Base-by-base conservation (phyloP, 2,888 invertebrate species). In the Ecliptopera silaceata region DNA sequence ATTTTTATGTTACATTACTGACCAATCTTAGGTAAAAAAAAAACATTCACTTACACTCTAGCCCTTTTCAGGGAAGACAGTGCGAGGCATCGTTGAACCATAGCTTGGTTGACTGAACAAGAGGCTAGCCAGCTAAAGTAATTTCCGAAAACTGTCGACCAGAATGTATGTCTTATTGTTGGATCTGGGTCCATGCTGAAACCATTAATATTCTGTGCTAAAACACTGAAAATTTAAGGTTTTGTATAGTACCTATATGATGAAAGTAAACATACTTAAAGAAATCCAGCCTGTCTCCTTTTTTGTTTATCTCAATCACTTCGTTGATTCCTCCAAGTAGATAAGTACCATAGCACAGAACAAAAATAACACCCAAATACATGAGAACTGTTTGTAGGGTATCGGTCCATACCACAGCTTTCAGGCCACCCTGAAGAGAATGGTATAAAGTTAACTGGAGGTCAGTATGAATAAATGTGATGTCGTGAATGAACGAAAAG, bases 41-140 rank as follows among this genome's bases (percentile, higher is more conserved):
- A 26, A 26, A 29, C 41, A 18, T 17, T 49, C 17, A 88, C 93
- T 91, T 84, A 95, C 96, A 93, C 92, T 77, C 94, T 93, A 17
- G 96, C 96, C 66, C 94, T 93, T 71, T 84, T 92, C 29, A 96
- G 81, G 10, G 95, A 93, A 0, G 96, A 95, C 80, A 97, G 93
- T 0, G 96, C 94, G 2, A 97, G 88, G 69, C 96, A 96, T 64
- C 97, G 87, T 74, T 97, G 97, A 1, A 97, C 96, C 95, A 97
- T 96, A 0, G 96, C 95, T 82, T 97, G 97, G 80, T 97, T 97
- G 11, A 96, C 95, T 0, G 96, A 95, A 75, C 96, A 96, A 0
- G 96, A 94, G 0, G 96, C 95, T 51, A 96, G 84, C 95, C 96
- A 96, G 64, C 94, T 94, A 71, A 97, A 94, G 76, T 95, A 95